A percentile compares a stretch with the other conserved stretches of the same genome.
Conservation (phyloP, 2,113 vertebrate species). For the Corythoichthys haematopterus region DNA sequence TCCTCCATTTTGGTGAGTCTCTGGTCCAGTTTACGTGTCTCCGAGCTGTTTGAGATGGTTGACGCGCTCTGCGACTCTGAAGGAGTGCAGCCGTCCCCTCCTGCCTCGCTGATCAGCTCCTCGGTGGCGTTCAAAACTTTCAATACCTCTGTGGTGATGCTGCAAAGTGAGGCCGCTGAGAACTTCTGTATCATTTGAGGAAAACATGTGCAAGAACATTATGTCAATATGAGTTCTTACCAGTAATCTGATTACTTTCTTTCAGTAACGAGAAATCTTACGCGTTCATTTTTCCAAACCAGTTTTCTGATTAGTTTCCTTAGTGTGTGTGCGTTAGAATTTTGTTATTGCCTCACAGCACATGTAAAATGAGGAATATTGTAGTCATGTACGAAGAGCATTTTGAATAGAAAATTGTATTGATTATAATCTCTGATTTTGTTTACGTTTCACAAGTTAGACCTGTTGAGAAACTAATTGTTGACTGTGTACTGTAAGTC, state of each 20-base stretch:
- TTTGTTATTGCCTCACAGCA: too few relatives aligned
- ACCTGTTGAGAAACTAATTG: too few relatives aligned
- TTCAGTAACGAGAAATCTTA: too few relatives aligned
- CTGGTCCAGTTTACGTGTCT: constrained; percentile 80
- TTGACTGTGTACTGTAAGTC: too few relatives aligned
- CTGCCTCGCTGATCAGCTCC: constrained; percentile 86
- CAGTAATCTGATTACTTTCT: not conserved
- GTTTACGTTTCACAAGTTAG: too few relatives aligned
- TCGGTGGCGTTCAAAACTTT: constrained; percentile 95
- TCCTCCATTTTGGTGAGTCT: constrained; percentile 92
- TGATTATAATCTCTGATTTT: too few relatives aligned
- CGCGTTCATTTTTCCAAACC: too few relatives aligned
- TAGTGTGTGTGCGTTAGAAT: too few relatives aligned
- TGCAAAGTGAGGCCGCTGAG: constrained; percentile 95
- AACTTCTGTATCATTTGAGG: constrained; percentile 80
- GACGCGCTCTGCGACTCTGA: constrained; percentile 62
- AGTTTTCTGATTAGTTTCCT: too few relatives aligned
- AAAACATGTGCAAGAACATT: constrained; percentile 1
- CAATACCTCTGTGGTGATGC: constrained; percentile 95
- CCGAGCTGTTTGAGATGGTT: constrained; percentile 73
- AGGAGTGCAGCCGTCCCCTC: constrained; percentile 67
- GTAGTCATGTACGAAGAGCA: too few relatives aligned
- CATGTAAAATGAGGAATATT: too few relatives aligned
- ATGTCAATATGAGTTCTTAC: not conserved
- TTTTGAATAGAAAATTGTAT: too few relatives aligned